These are phyloP conservation scores for Lepisosteus osseus DNA, from an alignment of 2,113 vertebrate species.

Conservation along the genomic window DNA sequence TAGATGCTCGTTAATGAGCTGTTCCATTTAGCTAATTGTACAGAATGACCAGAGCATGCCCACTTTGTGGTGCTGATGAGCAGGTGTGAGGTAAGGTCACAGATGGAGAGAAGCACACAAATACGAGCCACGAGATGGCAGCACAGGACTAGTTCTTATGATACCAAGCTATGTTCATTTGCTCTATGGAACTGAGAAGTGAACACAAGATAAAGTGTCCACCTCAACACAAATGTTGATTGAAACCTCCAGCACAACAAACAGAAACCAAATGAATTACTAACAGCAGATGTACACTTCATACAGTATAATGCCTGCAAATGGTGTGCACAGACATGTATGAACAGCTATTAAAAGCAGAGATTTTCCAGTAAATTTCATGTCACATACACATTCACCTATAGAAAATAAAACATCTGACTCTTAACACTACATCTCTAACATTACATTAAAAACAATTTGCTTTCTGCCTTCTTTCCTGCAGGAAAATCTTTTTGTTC, in stretches of 20 bases:
- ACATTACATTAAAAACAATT: no score
- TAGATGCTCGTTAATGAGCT: slow-evolving; percentile 40
- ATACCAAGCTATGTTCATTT: not conserved
- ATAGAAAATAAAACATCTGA: no score
- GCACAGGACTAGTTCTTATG: slow-evolving; percentile 43
- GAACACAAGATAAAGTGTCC: not conserved
- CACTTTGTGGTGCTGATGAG: not conserved
- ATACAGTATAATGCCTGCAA: not conserved
- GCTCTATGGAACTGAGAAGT: not conserved
- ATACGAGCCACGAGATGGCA: slow-evolving; percentile 59
- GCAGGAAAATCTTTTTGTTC: no score
- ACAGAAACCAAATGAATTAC: not conserved
- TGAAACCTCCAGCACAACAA: not conserved
- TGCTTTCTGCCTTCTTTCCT: no score
- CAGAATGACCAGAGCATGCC: slow-evolving; percentile 19
- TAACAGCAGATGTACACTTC: not conserved
- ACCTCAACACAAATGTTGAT: not conserved
- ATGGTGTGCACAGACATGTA: not conserved
- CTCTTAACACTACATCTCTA: no score
- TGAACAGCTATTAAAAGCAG: no score
- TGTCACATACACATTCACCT: no score
- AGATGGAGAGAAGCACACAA: not conserved
- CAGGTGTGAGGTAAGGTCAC: slow-evolving; percentile 1
- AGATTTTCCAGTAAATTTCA: no score
- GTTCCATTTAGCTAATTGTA: slow-evolving; percentile 41